phyloP scores from a whole-genome alignment of 2,888 invertebrate genomes.

The Pemphredon lugubris region DNA sequence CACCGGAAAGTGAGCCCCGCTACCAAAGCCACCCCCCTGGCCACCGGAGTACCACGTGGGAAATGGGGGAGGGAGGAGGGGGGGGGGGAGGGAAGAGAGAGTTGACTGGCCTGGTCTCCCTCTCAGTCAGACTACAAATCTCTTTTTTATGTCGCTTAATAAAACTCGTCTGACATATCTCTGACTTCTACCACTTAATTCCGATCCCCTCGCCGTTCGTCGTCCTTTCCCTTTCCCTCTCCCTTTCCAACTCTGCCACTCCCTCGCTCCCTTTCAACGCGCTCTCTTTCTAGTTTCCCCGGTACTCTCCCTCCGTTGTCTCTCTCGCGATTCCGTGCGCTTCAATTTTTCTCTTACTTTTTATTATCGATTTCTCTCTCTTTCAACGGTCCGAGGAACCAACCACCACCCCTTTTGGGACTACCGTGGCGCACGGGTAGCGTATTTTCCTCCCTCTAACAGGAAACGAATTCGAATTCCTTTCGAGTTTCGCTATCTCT shows the following conservation, averaged over 20 bases:
- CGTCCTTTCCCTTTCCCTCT: not conserved
- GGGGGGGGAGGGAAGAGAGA: too few species aligned
- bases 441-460: too few species aligned
- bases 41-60: constrained; percentile 20
- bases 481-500: constrained; percentile 44
- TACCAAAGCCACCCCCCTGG: constrained; percentile 44
- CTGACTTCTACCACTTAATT: constrained; percentile 81
- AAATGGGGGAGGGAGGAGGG: constrained; percentile 6
- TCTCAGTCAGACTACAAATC: constrained; percentile 77
- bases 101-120: constrained; percentile 32
- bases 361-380: not conserved
- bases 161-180: constrained; percentile 81
- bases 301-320: not conserved
- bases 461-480: constrained; percentile 58
- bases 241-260: too few species aligned
- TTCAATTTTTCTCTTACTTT: not conserved
- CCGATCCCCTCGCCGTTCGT: constrained; percentile 54
- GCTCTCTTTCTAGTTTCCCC: not conserved
- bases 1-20: constrained; percentile 18
- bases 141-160: constrained; percentile 80
- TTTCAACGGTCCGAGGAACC: not conserved
- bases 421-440: too few species aligned
- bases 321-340: too few species aligned
- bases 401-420: constrained; percentile 33
- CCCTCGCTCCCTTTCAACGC: too few species aligned